Conservation (phyloP, 2,113 vertebrate species). For the Progne subis region DNA sequence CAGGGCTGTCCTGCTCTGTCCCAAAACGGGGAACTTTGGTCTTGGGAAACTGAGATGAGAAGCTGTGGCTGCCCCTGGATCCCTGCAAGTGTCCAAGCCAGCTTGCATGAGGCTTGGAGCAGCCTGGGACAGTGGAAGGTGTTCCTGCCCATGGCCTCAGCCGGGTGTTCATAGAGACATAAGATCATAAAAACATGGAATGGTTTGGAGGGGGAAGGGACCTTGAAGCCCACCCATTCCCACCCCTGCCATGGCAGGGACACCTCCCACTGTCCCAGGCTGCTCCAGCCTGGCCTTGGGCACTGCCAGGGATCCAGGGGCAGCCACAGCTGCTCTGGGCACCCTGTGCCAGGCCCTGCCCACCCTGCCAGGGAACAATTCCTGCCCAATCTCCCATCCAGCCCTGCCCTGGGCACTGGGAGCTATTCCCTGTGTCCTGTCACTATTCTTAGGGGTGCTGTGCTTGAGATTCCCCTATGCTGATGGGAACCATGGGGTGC, state of each 20-base stretch:
- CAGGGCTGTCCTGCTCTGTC: neutral
- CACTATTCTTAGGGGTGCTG: neutral
- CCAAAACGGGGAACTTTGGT: neutral
- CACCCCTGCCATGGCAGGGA: neutral
- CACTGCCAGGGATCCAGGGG: neutral
- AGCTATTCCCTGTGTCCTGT: neutral
- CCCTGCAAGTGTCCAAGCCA: neutral
- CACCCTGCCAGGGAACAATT: fast-evolving
- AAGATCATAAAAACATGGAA: neutral
- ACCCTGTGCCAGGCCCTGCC: neutral
- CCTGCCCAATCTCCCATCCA: neutral
- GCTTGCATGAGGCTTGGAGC: neutral
- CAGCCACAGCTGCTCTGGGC: neutral
- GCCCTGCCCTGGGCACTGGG: neutral
- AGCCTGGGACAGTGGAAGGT: fast-evolving
- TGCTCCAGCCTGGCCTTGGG: neutral
- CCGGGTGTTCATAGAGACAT: neutral
- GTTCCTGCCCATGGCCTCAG: neutral
- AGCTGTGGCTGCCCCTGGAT: neutral
- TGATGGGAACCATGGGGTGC: neutral
- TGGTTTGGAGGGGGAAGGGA: neutral
- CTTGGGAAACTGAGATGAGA: neutral
- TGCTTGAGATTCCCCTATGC: neutral
- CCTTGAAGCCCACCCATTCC: fast-evolving
- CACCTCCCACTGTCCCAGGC: neutral